These are phyloP conservation scores for Corythornis cristatus DNA, from an alignment of 2,113 vertebrate genomes.

Conservation along the genomic window DNA sequence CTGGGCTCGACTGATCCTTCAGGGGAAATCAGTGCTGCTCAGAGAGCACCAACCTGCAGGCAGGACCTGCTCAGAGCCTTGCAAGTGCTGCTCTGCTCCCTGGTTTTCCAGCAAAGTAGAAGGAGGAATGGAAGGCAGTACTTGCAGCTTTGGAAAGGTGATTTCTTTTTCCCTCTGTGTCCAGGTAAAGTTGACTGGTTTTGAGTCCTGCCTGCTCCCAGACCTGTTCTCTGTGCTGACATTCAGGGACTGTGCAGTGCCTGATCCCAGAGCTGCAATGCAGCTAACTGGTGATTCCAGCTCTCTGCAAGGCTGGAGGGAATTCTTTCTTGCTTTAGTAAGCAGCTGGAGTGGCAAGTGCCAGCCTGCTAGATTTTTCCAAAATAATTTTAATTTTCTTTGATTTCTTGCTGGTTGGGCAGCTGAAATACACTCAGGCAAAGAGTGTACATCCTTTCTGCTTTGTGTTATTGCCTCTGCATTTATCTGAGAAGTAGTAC, in stretches of 20 bases:
- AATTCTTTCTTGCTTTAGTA: slow-evolving; percentile 2
- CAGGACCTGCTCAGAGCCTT: rapidly evolving
- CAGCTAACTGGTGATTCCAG: neutral
- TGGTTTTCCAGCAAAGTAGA: neutral
- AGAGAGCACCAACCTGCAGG: neutral
- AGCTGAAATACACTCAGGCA: neutral
- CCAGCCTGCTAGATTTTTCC: neutral
- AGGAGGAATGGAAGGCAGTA: neutral
- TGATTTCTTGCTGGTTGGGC: neutral
- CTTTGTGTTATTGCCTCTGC: neutral
- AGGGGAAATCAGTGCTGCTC: neutral
- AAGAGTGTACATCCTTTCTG: neutral
- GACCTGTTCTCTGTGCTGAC: neutral
- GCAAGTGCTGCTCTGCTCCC: rapidly evolving
- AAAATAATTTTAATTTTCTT: neutral
- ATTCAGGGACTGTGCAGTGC: neutral
- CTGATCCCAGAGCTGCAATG: slow-evolving; percentile 37
- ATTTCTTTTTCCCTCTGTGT: neutral
- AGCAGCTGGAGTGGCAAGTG: neutral
- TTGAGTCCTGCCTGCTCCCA: neutral
- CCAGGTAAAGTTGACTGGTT: neutral
- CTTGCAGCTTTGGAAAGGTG: neutral
- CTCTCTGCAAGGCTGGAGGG: slow-evolving; percentile 2
- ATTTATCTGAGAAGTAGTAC: neutral
- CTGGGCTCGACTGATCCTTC: neutral